Percentiles rank a stretch among this genome's conserved stretches.
Conservation (phyloP, 2,888 invertebrate genomes). For the Nomada flava region DNA sequence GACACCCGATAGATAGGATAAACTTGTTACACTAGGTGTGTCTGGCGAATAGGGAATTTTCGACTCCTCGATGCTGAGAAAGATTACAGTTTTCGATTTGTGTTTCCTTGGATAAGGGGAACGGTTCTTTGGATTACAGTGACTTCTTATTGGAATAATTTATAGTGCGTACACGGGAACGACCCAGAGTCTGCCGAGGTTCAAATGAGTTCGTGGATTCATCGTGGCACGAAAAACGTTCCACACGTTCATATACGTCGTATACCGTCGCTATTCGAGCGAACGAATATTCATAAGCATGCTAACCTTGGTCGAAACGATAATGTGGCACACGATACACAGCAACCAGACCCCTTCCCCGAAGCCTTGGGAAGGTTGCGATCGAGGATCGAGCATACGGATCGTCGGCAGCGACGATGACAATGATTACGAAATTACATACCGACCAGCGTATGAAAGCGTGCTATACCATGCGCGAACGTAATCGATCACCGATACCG, state of each 20-base stretch:
- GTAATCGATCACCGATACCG: constrained; percentile 38
- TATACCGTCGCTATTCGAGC: constrained; percentile 4
- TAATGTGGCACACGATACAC: constrained; percentile 56
- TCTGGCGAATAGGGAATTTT: background rate
- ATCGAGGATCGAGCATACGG: constrained; percentile 49
- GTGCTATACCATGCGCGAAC: constrained; percentile 46
- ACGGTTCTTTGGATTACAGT: no score
- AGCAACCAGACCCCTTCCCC: constrained; percentile 26
- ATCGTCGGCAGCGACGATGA: constrained; percentile 52
- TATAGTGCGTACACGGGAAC: no score
- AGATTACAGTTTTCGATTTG: background rate
- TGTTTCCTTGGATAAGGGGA: no score
- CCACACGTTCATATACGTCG: constrained; percentile 3
- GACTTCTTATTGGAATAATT: no score
- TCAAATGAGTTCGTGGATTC: background rate
- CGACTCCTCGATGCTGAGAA: background rate
- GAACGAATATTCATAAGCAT: constrained; percentile 55
- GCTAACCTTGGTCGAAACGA: constrained; percentile 53
- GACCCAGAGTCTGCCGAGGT: constrained; percentile 1
- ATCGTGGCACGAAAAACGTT: constrained; percentile 3
- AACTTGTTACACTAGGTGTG: constrained; percentile 41
- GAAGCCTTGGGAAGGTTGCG: constrained; percentile 63
- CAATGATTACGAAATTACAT: constrained; percentile 63
- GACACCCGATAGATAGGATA: constrained; percentile 59
- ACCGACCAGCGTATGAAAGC: constrained; percentile 28